These are phyloP conservation scores for Eubucco bourcierii DNA, from an alignment of 2,113 vertebrate species.

Conservation along the genomic window DNA sequence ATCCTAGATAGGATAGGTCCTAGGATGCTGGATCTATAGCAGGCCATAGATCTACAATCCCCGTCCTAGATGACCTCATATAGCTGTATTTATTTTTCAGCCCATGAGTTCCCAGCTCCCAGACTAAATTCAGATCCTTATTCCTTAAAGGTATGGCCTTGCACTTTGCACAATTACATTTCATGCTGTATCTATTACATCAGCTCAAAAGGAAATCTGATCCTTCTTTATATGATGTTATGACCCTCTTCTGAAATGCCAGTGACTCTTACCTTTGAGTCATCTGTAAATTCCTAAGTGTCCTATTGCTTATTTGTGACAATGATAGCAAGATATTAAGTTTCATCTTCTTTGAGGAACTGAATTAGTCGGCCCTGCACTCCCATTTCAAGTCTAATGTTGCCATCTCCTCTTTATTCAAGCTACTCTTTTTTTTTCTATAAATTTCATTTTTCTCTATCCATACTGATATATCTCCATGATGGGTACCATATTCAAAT, in stretches of 20 bases:
- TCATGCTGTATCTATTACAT: background rate
- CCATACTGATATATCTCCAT: background rate
- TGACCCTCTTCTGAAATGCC: background rate
- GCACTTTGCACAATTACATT: background rate
- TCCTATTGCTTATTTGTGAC: background rate
- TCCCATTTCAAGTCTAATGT: background rate
- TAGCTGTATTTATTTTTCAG: background rate
- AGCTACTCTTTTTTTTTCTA: background rate
- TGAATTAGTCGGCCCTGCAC: background rate
- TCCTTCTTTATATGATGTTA: background rate
- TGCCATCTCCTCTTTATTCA: background rate
- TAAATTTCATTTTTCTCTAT: background rate
- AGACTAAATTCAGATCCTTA: background rate
- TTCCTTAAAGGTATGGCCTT: background rate
- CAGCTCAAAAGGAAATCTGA: background rate
- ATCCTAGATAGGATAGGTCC: background rate
- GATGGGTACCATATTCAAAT: background rate
- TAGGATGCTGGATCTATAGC: background rate
- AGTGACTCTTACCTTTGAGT: background rate
- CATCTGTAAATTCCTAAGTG: background rate
- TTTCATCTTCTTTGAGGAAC: background rate
- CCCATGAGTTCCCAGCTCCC: background rate
- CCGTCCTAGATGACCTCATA: background rate
- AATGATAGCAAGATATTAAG: background rate
- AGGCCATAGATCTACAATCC: background rate